Base-by-base conservation (phyloP, 1,140 invertebrate species). In the Leptinotarsa defecta region DNA sequence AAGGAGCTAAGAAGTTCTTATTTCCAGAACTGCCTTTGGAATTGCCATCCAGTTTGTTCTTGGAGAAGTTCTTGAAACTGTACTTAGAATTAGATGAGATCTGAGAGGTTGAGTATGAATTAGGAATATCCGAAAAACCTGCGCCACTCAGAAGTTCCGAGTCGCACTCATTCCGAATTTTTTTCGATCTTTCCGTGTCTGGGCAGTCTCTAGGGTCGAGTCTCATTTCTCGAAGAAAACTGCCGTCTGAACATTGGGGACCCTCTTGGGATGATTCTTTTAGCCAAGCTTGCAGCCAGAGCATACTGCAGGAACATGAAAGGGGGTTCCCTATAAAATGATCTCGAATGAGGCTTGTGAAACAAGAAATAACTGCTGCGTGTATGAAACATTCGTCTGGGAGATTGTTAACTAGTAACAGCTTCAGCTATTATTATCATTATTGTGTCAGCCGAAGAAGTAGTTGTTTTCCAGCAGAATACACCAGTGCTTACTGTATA, bases 261-360 rank as follows among this genome's bases (percentile, higher is more conserved):
- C 92, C 92, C 6, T 91, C 89, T 8, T 89, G 87, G 11, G 90
- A 89, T 0, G 91, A 89, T 83, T 94, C 92, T 78, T 91, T 90
- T 13, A 95, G 81, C 94, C 94, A 95, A n/a, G 91, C 90, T 79
- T 92, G 90, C 1, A 95, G 85, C 94, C 94, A 95, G 24, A 93
- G 86, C 85, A 94, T 89, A 74, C 90, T 90, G 82, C 94, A 95
- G 13, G 92, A 91, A 84, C 94, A 95, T 13, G 90, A 88, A 61
- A 96, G 86, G 13, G 94, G 94, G 88, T 95, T 95, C 17, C 93
- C 94, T 94, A 82, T 73, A 87, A 87, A 48, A 69, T 43, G 11
- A 43, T 11, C 2, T 11, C 34, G 0, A 43, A 11, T 43, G 34
- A 43, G 34, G 34, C 34, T 43, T 11, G 34, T 43, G 8, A 43